Percentiles rank a stretch among this genome's conserved stretches.
Evolutionary conservation across 2,797 vertebrate species (phyloP).

Genomic region (Mus spretus): DNA sequence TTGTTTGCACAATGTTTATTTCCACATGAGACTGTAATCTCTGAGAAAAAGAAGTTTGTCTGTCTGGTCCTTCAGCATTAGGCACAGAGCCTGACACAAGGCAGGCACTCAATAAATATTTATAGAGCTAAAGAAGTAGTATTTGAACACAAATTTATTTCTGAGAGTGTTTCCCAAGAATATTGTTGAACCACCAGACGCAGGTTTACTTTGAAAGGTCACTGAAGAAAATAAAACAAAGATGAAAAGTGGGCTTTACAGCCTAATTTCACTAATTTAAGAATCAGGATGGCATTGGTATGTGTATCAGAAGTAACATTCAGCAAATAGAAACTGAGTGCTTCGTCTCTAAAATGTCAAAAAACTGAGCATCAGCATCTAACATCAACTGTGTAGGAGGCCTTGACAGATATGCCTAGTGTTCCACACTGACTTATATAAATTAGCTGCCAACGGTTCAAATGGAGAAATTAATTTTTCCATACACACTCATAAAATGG

Average conservation of each 20-base stretch:
- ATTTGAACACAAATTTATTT: conserved; percentile 59
- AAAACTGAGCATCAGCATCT: conserved; percentile 62
- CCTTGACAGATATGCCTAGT: conserved; percentile 43
- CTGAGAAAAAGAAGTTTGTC: conserved; percentile 36
- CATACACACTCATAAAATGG: conserved; percentile 65
- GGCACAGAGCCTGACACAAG: conserved; percentile 7
- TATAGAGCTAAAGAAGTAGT: conserved; percentile 55
- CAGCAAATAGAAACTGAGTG: conserved; percentile 50
- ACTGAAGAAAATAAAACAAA: not conserved
- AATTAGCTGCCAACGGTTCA: conserved; percentile 79
- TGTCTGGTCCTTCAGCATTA: not conserved
- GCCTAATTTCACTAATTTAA: conserved; percentile 31
- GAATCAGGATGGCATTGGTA: conserved; percentile 31
- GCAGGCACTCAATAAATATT: conserved; percentile 45
- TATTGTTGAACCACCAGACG: conserved; percentile 52
- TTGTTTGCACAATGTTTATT: conserved; percentile 57
- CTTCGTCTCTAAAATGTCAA: conserved; percentile 65
- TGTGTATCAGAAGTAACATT: not conserved
- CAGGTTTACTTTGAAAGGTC: conserved; percentile 35
- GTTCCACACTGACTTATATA: conserved; percentile 34
- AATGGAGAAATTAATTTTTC: conserved; percentile 79
- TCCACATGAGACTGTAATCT: not conserved
- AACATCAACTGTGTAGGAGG: conserved; percentile 53
- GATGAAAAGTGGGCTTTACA: not conserved
- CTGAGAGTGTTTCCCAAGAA: conserved; percentile 59